Evolutionary conservation across 53 echinoderm and acorn worm species (phyloP).

Genomic region (Henricia sp.): DNA sequence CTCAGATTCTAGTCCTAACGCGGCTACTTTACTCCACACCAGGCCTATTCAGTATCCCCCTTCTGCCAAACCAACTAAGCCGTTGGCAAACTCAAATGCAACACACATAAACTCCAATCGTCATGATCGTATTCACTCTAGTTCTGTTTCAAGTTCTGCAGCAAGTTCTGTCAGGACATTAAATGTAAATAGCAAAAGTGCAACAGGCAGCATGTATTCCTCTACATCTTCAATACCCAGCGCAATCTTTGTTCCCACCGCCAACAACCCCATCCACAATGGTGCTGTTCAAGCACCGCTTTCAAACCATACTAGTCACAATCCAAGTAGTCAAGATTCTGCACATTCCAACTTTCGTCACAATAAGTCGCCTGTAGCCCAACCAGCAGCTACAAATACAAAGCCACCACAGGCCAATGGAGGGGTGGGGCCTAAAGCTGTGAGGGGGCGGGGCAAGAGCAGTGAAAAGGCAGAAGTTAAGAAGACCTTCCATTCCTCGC

Average conservation of each 20-base stretch:
- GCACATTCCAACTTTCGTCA: background rate
- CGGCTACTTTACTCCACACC: constrained; percentile 71
- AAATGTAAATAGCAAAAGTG: no score
- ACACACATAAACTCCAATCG: constrained; percentile 22
- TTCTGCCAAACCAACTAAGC: constrained; percentile 50
- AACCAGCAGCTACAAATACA: background rate
- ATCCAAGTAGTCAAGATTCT: background rate
- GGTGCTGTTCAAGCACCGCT: background rate
- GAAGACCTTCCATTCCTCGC: constrained; percentile 75
- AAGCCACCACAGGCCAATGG: constrained; percentile 23
- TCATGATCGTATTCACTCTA: background rate
- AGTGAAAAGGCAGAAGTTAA: background rate
- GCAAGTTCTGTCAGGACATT: no score
- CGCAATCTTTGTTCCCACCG: constrained; percentile 77
- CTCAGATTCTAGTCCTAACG: constrained; percentile 19
- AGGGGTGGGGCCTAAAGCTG: constrained; percentile 24
- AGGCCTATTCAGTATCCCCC: constrained; percentile 66
- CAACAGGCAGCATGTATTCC: constrained; percentile 88
- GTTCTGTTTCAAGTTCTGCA: no score
- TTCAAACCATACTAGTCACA: constrained; percentile 11
- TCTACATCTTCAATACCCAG: constrained; percentile 92
- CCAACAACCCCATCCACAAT: constrained; percentile 15
- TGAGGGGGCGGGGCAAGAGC: constrained; percentile 2
- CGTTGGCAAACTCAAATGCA: background rate
- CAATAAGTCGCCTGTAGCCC: background rate